Evolutionary conservation across 2,888 invertebrate genomes (phyloP).

Genomic region (Acleris cristana): DNA sequence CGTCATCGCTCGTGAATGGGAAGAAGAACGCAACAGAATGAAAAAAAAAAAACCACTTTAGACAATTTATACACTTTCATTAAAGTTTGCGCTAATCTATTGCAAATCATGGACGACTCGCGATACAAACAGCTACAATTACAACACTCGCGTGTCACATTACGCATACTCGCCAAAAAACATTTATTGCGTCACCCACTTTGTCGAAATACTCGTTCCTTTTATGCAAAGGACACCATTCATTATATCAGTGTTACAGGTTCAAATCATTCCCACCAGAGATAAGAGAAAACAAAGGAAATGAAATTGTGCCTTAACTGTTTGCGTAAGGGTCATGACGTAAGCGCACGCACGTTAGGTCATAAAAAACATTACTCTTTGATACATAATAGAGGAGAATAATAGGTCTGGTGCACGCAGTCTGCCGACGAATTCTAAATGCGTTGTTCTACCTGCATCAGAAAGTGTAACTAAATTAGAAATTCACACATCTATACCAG

Average conservation of each 20-base stretch:
- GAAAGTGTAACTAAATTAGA: neutral
- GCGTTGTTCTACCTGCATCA: no score
- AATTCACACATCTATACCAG: neutral
- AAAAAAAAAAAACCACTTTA: constrained; percentile 11
- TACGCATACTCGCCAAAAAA: constrained; percentile 19
- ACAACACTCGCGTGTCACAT: neutral
- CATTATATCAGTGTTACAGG: constrained; percentile 36
- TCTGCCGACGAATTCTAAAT: no score
- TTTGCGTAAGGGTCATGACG: constrained; percentile 40
- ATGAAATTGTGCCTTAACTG: constrained; percentile 40
- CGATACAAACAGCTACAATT: neutral
- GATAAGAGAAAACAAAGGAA: constrained; percentile 36
- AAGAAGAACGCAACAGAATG: constrained; percentile 11
- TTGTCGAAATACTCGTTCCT: constrained; percentile 18
- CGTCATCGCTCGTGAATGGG: constrained; percentile 26
- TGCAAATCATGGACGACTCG: constrained; percentile 32
- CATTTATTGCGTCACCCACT: constrained; percentile 22
- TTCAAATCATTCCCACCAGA: constrained; percentile 39
- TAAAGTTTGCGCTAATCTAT: constrained; percentile 24
- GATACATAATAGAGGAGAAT: constrained; percentile 6
- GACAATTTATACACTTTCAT: constrained; percentile 23
- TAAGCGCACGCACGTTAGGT: constrained; percentile 30
- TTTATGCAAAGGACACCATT: constrained; percentile 28
- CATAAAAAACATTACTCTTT: constrained; percentile 22
- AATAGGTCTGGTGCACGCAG: no score